phyloP scores from a whole-genome alignment of 2,888 invertebrate genomes.

The Encarsia formosa region DNA sequence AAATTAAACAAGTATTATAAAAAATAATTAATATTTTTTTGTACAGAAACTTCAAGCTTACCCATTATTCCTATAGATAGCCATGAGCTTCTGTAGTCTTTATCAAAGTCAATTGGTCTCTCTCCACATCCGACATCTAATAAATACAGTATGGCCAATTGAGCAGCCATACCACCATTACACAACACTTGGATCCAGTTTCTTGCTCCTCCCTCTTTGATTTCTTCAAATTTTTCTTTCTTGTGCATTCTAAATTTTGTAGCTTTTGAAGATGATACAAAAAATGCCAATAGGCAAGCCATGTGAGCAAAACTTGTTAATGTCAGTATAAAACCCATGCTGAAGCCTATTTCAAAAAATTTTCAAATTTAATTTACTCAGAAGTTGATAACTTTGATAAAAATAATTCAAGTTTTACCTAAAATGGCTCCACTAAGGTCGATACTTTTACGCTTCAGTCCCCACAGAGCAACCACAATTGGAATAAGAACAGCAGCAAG shows the following conservation, averaged over 20 bases:
- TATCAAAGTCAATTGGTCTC: constrained; percentile 70
- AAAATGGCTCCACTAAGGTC: constrained; percentile 67
- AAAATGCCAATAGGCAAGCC: constrained; percentile 70
- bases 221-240: constrained; percentile 73
- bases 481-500: constrained; percentile 63
- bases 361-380: background rate
- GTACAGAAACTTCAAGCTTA: constrained; percentile 40
- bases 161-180: constrained; percentile 83
- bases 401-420: constrained; percentile 44
- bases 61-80: constrained; percentile 74
- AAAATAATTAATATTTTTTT: background rate
- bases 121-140: constrained; percentile 77
- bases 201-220: constrained; percentile 80
- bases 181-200: constrained; percentile 89
- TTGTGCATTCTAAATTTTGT: constrained; percentile 69
- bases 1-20: constrained; percentile 1
- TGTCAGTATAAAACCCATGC: constrained; percentile 73
- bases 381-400: background rate
- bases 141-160: constrained; percentile 72
- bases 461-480: constrained; percentile 63
- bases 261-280: constrained; percentile 73
- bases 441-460: constrained; percentile 65
- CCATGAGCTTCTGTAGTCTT: constrained; percentile 76
- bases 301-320: constrained; percentile 75
- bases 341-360: constrained; percentile 54